Base-by-base conservation (phyloP, 2,797 vertebrate species). In the Macropodus opercularis region DNA sequence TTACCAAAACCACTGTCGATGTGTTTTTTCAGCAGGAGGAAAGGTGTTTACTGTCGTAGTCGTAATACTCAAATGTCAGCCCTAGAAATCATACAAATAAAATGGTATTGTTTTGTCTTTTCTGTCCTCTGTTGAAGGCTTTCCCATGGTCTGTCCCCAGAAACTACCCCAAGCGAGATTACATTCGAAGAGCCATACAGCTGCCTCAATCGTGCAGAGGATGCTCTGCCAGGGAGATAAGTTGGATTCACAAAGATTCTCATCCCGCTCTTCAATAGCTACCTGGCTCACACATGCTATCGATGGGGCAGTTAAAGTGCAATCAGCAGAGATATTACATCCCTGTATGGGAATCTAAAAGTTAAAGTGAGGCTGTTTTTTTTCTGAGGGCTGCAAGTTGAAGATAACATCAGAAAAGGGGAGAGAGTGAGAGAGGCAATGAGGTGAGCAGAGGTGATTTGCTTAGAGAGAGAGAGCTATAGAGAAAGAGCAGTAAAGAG, bases 301-400 rank as follows among this genome's bases (percentile, higher is more conserved):
- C 47, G 69, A 91, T 88, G 81, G 62, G 57, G 69, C 80, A 63
- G 80, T 89, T 79, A 85, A 84, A 87, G 68, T 80, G 75, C 86
- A 87, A 90, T 91, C 89, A 90, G 61, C 64, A 47, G 50, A 58
- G 78, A 89, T 84, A 83, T 89, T 90, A 87, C 77, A 80, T 57
- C 81, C 60, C 60, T 23, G 82, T 82, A 69, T 54, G 63, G 67
- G 76, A 79, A 88, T 84, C 85, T 76, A 83, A 85, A 86, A 80
- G 76, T 81, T 73, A 87, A 79, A 85, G 79, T 78, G 71, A 44
- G 46, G 67, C 80, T 72, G 79, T 89, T 91, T 79, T 80, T 79
- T 80, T 90, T 32, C 87, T 87, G 49, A 64, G 62, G 77, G 82
- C 66, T 59, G 79, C 60, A 52, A 55, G 65, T 40, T 64, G 49